Evolutionary conservation across 2,797 vertebrate genomes (phyloP).

Genomic region (Anniella stebbinsi): DNA sequence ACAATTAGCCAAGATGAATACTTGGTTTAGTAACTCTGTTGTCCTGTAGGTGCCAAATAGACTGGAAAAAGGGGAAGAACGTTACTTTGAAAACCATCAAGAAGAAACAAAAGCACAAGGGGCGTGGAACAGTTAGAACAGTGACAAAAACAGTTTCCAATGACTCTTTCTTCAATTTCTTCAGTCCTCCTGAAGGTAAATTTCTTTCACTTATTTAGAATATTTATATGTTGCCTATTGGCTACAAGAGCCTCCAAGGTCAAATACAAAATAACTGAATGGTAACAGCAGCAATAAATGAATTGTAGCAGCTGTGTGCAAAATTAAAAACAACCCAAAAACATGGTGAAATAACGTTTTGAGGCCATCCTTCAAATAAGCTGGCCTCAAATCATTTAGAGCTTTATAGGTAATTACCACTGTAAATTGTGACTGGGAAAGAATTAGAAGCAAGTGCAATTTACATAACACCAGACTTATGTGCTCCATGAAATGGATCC

Average conservation of each 20-base stretch:
- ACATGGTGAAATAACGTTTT: neutral
- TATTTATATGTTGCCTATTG: neutral
- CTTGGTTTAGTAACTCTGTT: conserved; percentile 47
- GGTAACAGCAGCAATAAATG: neutral
- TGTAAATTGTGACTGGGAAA: neutral
- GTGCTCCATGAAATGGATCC: neutral
- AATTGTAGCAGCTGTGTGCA: neutral
- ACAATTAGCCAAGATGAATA: neutral
- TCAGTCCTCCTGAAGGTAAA: conserved; percentile 95
- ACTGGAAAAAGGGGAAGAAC: conserved; percentile 99
- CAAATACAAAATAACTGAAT: neutral
- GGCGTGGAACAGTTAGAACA: conserved; percentile 95
- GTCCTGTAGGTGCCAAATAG: conserved; percentile 89
- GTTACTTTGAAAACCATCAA: conserved; percentile 99
- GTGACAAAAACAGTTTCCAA: conserved; percentile 99
- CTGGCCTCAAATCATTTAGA: neutral
- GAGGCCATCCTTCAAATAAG: neutral
- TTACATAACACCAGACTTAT: neutral
- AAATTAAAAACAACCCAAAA: neutral
- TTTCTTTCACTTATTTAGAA: conserved; percentile 3
- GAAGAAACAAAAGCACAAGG: conserved; percentile 99
- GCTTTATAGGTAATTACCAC: neutral
- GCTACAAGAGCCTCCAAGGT: neutral
- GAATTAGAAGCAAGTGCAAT: neutral
- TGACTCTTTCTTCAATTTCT: conserved; percentile 99